Base-by-base conservation (phyloP, 2,797 vertebrate species). In the Heterohyrax brucei region DNA sequence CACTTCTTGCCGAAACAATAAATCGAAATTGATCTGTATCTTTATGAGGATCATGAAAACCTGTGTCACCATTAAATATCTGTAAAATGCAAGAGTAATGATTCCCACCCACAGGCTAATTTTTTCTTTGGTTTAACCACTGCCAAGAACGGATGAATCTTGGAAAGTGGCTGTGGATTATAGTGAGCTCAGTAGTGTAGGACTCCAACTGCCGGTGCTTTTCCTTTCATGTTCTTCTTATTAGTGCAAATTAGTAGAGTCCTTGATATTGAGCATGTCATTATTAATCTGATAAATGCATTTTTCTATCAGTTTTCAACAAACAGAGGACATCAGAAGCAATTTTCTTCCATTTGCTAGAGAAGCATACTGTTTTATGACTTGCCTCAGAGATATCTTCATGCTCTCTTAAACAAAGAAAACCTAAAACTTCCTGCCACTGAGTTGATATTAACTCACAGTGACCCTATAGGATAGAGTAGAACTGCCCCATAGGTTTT, bases 201-300 rank as follows among this genome's bases (percentile, higher is more conserved):
- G 68, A 75, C 72, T 90, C 64, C 83, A 92, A 89, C 64, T 61
- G 33, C 30, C 21, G 26, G 30, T 93, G 59, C 22, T 87, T 94
- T 96, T 62, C 72, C 80, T 84, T 59, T 87, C 94, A 89, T 64
- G 33, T 73, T 89, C 22, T 91, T 75, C 93, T 93, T 94, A 96
- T 95, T 96, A 95, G 92, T 94, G 85, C 76, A 87, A 91, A 95
- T 95, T 90, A 91, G 79, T 30, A 84, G 44, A 94, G 62, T 30
- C 73, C 56, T 91, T 87, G 68, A 92, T 93, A 87, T 30, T 95
- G 91, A 91, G 48, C 68, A 72, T 87, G 21, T 50, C 85, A 56
- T 93, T 94, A 95, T 93, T 95, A 97, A 93, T 92, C 83, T 91
- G 77, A 87, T 53, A 87, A 94, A 92, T 88, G 78, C 82, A 76